These are phyloP conservation scores for Takifugu flavidus DNA, from an alignment of 2,113 vertebrate species.

Conservation along the genomic window DNA sequence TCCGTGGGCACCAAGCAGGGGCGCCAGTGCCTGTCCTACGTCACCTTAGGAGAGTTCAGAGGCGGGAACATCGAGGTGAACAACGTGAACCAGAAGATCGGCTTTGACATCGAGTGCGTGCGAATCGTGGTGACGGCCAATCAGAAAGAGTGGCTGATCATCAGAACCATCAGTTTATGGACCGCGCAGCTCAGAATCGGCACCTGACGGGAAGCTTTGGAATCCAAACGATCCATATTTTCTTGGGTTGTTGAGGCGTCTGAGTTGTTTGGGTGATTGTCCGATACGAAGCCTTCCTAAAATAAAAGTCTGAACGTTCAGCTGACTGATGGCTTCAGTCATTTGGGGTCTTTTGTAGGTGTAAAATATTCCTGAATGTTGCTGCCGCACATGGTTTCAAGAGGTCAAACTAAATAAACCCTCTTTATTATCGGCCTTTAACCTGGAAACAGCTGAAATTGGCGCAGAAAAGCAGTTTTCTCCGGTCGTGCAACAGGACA, in stretches of 20 bases:
- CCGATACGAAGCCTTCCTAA: conserved; percentile 30
- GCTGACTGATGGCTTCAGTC: conserved; percentile 2
- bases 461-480: not conserved
- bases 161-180: conserved; percentile 90
- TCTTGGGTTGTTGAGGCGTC: conserved; percentile 48
- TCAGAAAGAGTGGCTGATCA: conserved; percentile 94
- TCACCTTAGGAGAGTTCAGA: conserved; percentile 88
- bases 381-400: too few species aligned
- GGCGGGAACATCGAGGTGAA: conserved; percentile 87
- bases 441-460: not conserved
- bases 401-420: too few species aligned
- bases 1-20: conserved; percentile 77
- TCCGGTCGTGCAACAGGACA: conserved; percentile 6
- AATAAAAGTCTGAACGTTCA: conserved; percentile 36
- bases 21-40: conserved; percentile 82
- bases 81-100: conserved; percentile 86
- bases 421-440: not conserved
- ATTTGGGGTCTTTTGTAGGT: too few species aligned
- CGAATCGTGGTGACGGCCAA: conserved; percentile 86
- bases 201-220: conserved; percentile 3
- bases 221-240: conserved; percentile 57
- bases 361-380: too few species aligned
- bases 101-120: conserved; percentile 88
- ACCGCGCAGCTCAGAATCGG: conserved; percentile 73
- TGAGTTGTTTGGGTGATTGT: conserved; percentile 35